Percentiles rank a stretch among this genome's conserved stretches.
Conservation (phyloP, 2,888 invertebrate species). For the Coenonympha glycerion region DNA sequence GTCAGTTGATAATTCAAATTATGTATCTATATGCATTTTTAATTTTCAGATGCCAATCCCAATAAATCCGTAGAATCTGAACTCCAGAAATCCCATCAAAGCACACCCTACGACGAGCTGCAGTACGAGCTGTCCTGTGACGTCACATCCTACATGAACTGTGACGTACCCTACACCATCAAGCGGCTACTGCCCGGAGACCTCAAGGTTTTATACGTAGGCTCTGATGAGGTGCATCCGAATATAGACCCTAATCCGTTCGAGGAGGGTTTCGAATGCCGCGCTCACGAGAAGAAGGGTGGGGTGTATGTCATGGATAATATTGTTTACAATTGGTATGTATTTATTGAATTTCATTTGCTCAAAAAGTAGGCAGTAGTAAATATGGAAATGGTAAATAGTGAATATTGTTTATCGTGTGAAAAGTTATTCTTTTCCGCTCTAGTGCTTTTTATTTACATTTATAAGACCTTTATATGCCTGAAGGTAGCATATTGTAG, state of each 20-base stretch:
- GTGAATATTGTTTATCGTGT: too few species aligned
- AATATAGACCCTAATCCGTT: slow-evolving; percentile 82
- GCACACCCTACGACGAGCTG: slow-evolving; percentile 49
- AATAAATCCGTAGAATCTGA: slow-evolving; percentile 59
- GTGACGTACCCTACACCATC: slow-evolving; percentile 85
- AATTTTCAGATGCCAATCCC: slow-evolving; percentile 55
- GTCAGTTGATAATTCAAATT: too few species aligned
- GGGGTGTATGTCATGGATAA: slow-evolving; percentile 88
- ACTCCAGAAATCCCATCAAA: slow-evolving; percentile 45
- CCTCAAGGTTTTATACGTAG: slow-evolving; percentile 82
- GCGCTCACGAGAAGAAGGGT: slow-evolving; percentile 82
- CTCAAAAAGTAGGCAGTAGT: too few species aligned
- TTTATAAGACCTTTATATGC: too few species aligned
- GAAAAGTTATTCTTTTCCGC: too few species aligned
- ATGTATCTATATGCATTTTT: background rate
- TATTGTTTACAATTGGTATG: slow-evolving; percentile 83
- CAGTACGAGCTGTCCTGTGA: slow-evolving; percentile 80
- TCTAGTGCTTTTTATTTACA: too few species aligned
- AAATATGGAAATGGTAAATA: too few species aligned
- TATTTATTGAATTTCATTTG: slow-evolving; percentile 14
- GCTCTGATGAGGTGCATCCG: slow-evolving; percentile 53
- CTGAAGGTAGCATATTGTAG: too few species aligned
- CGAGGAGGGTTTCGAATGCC: slow-evolving; percentile 76
- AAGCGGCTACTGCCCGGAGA: slow-evolving; percentile 90
- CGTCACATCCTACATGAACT: slow-evolving; percentile 83